Evolutionary conservation across 2,113 vertebrate species (phyloP).

Genomic region (Smithornis capensis): DNA sequence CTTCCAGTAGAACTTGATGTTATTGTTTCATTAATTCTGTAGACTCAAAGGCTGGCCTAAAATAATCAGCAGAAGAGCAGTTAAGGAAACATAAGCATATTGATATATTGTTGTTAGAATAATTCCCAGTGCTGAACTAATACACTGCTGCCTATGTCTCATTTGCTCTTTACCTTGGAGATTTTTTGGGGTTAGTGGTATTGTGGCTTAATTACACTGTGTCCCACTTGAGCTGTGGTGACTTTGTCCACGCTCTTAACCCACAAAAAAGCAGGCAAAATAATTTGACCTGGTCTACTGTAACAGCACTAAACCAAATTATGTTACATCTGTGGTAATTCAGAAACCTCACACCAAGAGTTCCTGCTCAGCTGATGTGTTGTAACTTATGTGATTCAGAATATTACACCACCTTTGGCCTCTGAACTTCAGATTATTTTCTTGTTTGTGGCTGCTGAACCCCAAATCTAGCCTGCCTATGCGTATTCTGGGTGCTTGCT

Average conservation of each 20-base stretch:
- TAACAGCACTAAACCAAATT: neutral
- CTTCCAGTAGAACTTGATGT: neutral
- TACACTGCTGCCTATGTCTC: neutral
- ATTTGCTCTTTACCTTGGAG: neutral
- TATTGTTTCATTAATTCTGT: neutral
- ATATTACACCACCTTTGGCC: neutral
- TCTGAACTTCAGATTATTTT: neutral
- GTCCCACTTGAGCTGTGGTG: neutral
- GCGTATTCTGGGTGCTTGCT: neutral
- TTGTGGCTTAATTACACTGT: neutral
- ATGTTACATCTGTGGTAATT: accelerated
- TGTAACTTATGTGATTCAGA: accelerated
- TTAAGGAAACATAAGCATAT: neutral
- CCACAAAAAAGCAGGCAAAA: neutral
- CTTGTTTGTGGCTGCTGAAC: neutral
- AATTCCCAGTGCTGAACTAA: neutral
- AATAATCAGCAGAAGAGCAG: neutral
- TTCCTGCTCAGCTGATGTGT: neutral
- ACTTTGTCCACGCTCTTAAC: neutral
- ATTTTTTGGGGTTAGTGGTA: neutral
- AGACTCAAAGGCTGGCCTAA: neutral
- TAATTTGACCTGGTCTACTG: neutral
- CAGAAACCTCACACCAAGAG: neutral
- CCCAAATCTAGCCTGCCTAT: neutral
- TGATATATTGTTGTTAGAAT: neutral